These are phyloP conservation scores for Eidolon dupreanum DNA, from an alignment of 2,797 vertebrate species.

Conservation along the genomic window DNA sequence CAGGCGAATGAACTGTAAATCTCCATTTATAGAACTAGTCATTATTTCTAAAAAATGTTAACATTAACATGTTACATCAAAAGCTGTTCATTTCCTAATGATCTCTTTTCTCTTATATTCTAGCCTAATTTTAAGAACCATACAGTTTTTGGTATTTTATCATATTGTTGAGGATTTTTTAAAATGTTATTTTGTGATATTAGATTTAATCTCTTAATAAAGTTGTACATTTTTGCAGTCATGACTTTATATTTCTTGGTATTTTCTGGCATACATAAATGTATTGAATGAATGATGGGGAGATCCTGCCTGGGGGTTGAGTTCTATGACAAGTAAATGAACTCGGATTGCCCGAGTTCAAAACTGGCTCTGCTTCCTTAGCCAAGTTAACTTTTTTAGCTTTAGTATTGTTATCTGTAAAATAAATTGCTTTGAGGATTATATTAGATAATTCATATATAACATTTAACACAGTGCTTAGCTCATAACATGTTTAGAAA, in stretches of 20 bases:
- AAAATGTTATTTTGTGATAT: not conserved
- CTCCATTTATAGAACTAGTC: not conserved
- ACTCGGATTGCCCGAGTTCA: not conserved
- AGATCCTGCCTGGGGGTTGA: not conserved
- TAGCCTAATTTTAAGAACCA: not conserved
- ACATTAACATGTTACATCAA: not conserved
- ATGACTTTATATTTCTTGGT: not conserved
- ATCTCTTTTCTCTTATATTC: not conserved
- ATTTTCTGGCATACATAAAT: not conserved
- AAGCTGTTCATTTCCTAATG: not conserved
- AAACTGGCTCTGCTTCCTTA: not conserved
- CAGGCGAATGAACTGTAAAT: not conserved
- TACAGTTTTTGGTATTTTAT: not conserved
- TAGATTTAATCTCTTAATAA: not conserved
- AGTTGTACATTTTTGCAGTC: not conserved
- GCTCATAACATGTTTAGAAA: not conserved
- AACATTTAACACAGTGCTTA: not conserved
- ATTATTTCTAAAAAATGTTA: conserved; percentile 14
- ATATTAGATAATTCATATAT: not conserved
- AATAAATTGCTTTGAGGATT: not conserved
- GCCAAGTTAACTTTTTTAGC: not conserved
- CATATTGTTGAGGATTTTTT: not conserved
- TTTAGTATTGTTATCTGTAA: not conserved
- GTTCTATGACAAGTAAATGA: not conserved
- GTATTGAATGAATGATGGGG: not conserved